Evolutionary conservation across 2,113 vertebrate species (phyloP), one percentile per base, ranked within the genome.

Genomic region (Lophochroa leadbeateri): DNA sequence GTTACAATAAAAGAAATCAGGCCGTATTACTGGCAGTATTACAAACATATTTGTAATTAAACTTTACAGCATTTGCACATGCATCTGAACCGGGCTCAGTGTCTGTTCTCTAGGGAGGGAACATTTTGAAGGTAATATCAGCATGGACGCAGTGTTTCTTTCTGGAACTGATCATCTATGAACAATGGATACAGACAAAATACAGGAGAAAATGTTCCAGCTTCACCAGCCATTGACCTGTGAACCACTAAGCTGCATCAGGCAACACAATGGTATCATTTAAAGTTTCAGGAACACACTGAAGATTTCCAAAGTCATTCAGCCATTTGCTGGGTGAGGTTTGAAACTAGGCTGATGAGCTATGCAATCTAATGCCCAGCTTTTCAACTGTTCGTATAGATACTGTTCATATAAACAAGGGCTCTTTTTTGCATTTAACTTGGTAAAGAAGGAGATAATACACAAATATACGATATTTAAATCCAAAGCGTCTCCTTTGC

Each of bases 371-470:
- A 68, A 18, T 37, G 44, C 33, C 47, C 69, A 79, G 44, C 15
- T 93, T 92, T 49, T 52, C 37, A 33, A 65, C 41, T 86, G 64
- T 17, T 88, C 28, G 0, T 57, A 68, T 24, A 88, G 82, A 29
- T 24, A 35, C 24, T 68, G 33, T 44, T 92, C 35, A 33, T 25
- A 75, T 81, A 88, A 94, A 92, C 50, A 76, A 69, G 28, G 29
- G 27, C 31, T 71, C 25, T 44, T 25, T 35, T 83, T 90, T 53
- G 82, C 43, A 61, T 86, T 95, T 60, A 69, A 72, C 25, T 69
- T 63, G 65, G 86, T 83, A 96, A 94, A 84, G 39, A 77, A 55
- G 89, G 50, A 82, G 6, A 50, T 92, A 86, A 86, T 27, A 84
- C 8, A 82, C 72, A 75, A 86, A 57, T 33, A 39, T 10, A 61